Conservation (phyloP, 2,113 vertebrate genomes). For the Scalopus aquaticus region DNA sequence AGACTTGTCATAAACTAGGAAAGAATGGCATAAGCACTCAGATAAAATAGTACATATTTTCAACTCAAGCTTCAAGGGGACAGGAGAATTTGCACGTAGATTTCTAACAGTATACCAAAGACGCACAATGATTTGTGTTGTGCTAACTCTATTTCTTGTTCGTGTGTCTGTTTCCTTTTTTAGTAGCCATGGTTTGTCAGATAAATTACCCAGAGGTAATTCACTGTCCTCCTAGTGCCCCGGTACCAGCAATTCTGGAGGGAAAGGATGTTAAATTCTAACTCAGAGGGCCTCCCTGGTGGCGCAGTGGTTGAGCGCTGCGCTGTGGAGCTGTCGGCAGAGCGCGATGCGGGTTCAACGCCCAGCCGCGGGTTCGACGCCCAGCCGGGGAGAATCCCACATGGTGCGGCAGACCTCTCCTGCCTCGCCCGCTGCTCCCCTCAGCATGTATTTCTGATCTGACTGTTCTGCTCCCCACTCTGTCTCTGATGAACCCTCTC, state of each 20-base stretch:
- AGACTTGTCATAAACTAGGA: background rate
- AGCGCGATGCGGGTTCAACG: too few species aligned
- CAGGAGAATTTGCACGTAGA: background rate
- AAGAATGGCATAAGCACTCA: background rate
- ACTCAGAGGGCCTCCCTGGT: too few species aligned
- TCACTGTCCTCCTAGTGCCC: background rate
- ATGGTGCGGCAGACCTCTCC: too few species aligned
- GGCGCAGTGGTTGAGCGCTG: too few species aligned
- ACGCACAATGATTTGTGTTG: background rate
- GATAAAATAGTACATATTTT: background rate
- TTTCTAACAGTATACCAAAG: conserved; percentile 38
- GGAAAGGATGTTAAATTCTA: background rate
- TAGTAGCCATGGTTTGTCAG: background rate
- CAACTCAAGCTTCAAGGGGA: background rate
- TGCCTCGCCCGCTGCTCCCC: too few species aligned
- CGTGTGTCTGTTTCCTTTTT: background rate
- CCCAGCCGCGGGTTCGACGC: too few species aligned
- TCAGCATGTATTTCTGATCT: too few species aligned
- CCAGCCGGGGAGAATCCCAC: too few species aligned
- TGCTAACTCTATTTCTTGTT: background rate
- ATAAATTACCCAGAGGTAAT: background rate
- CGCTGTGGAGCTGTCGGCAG: too few species aligned
- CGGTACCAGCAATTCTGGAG: background rate
- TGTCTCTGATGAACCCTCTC: too few species aligned
- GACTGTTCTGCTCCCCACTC: too few species aligned